Conservation (phyloP, 2,888 invertebrate genomes). For the Zygogramma bicolorata region DNA sequence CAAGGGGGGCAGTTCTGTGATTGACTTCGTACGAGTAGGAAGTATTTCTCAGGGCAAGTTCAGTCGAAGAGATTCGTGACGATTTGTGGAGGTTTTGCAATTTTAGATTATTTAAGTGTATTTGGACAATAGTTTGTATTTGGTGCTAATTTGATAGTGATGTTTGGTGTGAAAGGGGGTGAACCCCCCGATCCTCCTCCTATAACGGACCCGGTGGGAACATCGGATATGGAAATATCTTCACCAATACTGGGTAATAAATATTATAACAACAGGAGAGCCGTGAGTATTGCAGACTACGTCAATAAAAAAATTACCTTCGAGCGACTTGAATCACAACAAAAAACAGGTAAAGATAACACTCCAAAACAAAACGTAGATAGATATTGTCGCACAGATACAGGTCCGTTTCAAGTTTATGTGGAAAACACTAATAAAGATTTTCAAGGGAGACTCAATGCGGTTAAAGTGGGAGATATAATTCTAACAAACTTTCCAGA, state of each 20-base stretch:
- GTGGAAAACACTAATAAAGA: neutral
- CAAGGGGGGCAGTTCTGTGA: too few relatives aligned
- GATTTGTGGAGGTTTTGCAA: too few relatives aligned
- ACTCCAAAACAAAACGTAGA: neutral
- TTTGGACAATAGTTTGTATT: too few relatives aligned
- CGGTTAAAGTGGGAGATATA: conserved; percentile 4
- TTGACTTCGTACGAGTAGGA: too few relatives aligned
- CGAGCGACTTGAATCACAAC: neutral
- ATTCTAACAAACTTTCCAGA: conserved; percentile 10
- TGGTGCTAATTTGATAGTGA: too few relatives aligned
- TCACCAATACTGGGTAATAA: neutral
- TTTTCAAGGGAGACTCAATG: too few relatives aligned
- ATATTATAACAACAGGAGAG: neutral
- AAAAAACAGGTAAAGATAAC: neutral
- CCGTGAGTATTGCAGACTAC: neutral
- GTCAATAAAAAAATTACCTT: neutral
- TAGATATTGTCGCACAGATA: too few relatives aligned
- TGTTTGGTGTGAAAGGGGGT: neutral
- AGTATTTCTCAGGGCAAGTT: too few relatives aligned
- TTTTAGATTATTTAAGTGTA: too few relatives aligned
- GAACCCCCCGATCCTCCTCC: neutral
- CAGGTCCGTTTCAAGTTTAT: neutral
- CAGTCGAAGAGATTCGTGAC: too few relatives aligned
- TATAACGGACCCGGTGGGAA: neutral
- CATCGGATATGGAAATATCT: neutral